Conservation (phyloP, 2,888 invertebrate species). For the Eristalis tenax region DNA sequence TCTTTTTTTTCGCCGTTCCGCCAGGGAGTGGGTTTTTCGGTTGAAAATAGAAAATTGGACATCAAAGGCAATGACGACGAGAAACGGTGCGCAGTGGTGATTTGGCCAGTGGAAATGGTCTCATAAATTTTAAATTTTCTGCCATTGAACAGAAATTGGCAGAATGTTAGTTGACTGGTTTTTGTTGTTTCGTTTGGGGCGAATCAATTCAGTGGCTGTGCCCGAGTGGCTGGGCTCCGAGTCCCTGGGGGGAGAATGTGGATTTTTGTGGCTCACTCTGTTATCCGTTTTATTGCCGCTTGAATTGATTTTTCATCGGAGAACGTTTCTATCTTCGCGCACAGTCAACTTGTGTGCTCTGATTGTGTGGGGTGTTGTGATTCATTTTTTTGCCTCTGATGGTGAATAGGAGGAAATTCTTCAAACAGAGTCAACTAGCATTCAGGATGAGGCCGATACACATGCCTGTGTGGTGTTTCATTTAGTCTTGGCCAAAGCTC, state of each 20-base stretch:
- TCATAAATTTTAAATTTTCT: slow-evolving; percentile 73
- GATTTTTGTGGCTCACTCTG: slow-evolving; percentile 68
- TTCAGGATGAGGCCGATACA: background rate
- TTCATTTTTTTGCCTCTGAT: background rate
- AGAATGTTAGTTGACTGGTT: slow-evolving; percentile 58
- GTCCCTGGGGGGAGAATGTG: slow-evolving; percentile 22
- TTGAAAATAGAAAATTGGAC: slow-evolving; percentile 70
- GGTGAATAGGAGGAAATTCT: background rate
- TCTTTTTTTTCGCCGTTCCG: slow-evolving; percentile 4
- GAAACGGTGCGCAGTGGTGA: slow-evolving; percentile 68
- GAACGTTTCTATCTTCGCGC: slow-evolving; percentile 15
- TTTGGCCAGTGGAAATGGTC: slow-evolving; percentile 71
- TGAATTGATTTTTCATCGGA: slow-evolving; percentile 56
- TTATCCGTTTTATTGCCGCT: slow-evolving; percentile 70
- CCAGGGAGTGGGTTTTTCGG: slow-evolving; percentile 19
- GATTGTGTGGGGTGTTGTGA: background rate
- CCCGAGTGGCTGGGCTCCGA: background rate
- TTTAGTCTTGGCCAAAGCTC: background rate
- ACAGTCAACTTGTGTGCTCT: background rate
- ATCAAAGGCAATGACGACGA: slow-evolving; percentile 50
- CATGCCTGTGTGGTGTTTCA: background rate
- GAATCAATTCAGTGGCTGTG: slow-evolving; percentile 16
- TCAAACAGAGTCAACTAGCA: background rate
- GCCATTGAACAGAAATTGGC: slow-evolving; percentile 73
- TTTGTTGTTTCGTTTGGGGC: slow-evolving; percentile 8